Conservation (phyloP, 1,140 invertebrate species). For the Muscidifurax raptorellus region DNA sequence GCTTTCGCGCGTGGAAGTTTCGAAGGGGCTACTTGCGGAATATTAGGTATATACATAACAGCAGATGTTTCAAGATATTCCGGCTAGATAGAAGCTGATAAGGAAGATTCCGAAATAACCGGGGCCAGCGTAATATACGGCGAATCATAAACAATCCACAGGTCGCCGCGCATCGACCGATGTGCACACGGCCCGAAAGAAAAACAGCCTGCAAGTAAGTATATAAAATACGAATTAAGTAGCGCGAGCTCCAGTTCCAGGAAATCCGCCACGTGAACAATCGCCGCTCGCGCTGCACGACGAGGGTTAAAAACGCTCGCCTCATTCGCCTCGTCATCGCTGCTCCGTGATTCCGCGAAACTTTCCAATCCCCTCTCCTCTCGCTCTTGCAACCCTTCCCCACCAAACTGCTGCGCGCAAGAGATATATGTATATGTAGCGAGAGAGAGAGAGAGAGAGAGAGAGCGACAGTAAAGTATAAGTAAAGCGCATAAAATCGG, state of each 20-base stretch:
- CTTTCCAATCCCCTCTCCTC: slow-evolving; percentile 45
- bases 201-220: neutral
- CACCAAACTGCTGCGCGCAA: neutral
- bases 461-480: too few relatives aligned
- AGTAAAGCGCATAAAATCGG: neutral
- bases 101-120: neutral
- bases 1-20: too few relatives aligned
- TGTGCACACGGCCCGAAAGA: neutral
- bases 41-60: too few relatives aligned
- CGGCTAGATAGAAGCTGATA: too few relatives aligned
- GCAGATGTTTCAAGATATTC: too few relatives aligned
- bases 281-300: neutral
- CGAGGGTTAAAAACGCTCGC: neutral
- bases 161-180: neutral
- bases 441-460: too few relatives aligned
- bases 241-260: neutral
- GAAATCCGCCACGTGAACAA: slow-evolving; percentile 9
- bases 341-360: slow-evolving; percentile 36
- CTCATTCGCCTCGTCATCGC: slow-evolving; percentile 14
- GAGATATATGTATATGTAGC: neutral
- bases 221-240: neutral
- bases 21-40: too few relatives aligned
- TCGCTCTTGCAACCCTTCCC: slow-evolving; percentile 23
- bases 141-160: neutral
- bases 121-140: too few relatives aligned